Evolutionary conservation across 2,888 invertebrate species (phyloP), one percentile per base, ranked within the genome.

Genomic region (Melinaea menophilus): DNA sequence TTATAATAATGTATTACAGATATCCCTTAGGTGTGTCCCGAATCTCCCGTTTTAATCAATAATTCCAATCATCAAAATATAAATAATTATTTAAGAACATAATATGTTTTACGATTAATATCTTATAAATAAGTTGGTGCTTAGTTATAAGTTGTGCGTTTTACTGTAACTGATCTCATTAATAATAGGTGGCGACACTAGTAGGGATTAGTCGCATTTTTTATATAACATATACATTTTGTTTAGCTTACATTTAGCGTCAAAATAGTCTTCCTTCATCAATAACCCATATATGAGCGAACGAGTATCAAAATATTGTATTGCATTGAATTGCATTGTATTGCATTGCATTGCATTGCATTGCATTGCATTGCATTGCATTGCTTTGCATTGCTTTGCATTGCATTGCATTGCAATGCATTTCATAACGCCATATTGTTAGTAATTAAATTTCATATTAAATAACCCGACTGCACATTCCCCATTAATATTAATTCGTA

Each of bases 21-120:
- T 75, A 73, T 57, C 63, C 58, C 59, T 46, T 79, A 66, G 71
- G 70, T 78, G 79, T 81, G 73, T 80, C 78, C 74, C 74, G 69
- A 55, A 62, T 63, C 63, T 62, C 71, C 67, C 62, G 55, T 66
- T 56, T 64, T 55, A 34, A 61, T 56, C 41, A 41, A 9, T 41
- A 41, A 41, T 41, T 41, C 9, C 37, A 37, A 11, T 41, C 41
- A 41, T 41, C 3, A 41, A 9, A 41, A 9, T 9, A 7, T 41
- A 9, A 9, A 41, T 41, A 41, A 41, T 41, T 41, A 41, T 41
- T 41, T 41, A 41, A 41, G 41, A 41, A 41, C 2, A 41, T 41
- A 41, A 41, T 41, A 41, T 41, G 41, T 41, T 41, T 3, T 9
- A 41, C 11, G 7, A 37, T 7, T 37, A 37, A 37, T 37, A 5